Base-by-base conservation (phyloP, 2,888 invertebrate species). In the Drosophila merina region DNA sequence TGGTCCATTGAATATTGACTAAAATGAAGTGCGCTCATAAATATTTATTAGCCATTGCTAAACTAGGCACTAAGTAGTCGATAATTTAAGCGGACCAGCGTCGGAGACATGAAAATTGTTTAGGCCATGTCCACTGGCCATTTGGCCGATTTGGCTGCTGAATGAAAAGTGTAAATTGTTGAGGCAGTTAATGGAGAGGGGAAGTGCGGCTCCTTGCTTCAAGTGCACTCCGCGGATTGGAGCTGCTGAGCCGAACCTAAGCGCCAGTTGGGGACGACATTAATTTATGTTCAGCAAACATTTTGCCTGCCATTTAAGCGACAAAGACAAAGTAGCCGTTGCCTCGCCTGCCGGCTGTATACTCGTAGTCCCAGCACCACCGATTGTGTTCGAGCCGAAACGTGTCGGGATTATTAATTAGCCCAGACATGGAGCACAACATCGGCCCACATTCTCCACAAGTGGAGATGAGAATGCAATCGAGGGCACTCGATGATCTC, bases 271-370 rank as follows among this genome's bases (percentile, higher is more conserved):
- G 50, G 58, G 30, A 52, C 50, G 56, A 66, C 48, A 38, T 77
- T 87, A 84, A 84, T 84, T 84, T 84, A 84, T 84, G 83, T 87
- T 85, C 87, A 70, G 69, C 69, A 75, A 78, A 86, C 78, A 86
- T 84, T 80, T 80, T 80, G 86, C 80, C 81, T 83, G 84, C 86
- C 82, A 85, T 82, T 80, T 82, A 55, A 45, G 80, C 80, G 81
- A 82, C 81, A 83, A 82, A 86, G 81, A 82, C 84, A 79, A 77
- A 82, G 84, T 82, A 83, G 83, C 68, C 28, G 14, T 28, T 5
- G 28, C 28, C 72, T 59, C 47, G 33, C 51, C 26, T 49, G 40
- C 50, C 56, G 33, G 20, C 14, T 57, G 44, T 31, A 6, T 28
- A 28, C 28, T 28, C 28, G 2, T 6, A 28, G 28, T 28, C 28